Evolutionary conservation across 1,140 invertebrate genomes (phyloP).

Genomic region (Polyergus mexicanus): DNA sequence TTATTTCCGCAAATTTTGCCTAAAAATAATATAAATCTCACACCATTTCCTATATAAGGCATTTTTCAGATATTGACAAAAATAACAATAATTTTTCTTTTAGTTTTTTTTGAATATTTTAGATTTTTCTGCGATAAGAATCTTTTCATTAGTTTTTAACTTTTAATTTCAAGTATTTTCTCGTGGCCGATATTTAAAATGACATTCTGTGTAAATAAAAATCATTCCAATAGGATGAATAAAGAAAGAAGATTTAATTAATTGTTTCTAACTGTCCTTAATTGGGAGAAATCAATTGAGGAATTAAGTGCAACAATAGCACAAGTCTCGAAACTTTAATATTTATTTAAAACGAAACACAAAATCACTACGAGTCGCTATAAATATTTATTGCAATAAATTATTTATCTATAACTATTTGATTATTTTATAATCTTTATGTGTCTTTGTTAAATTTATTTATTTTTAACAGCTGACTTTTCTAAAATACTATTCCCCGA

Average conservation of each 20-base stretch:
- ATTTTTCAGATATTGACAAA: not conserved
- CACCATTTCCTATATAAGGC: too few relatives aligned
- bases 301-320: not conserved
- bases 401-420: not conserved
- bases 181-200: not conserved
- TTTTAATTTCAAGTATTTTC: not conserved
- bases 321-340: not conserved
- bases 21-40: not conserved
- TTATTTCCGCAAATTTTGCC: not conserved
- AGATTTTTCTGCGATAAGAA: not conserved
- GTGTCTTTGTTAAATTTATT: not conserved
- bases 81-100: not conserved
- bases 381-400: not conserved
- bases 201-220: not conserved
- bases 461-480: not conserved
- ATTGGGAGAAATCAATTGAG: not conserved
- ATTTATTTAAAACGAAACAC: not conserved
- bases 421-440: not conserved
- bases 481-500: not conserved
- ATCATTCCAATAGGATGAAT: not conserved
- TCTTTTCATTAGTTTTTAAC: not conserved
- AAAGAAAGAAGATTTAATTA: constrained; percentile 28
- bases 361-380: not conserved
- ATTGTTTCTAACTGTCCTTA: not conserved
- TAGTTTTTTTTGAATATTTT: not conserved